Percentiles rank a stretch among this genome's conserved stretches.
These are phyloP conservation scores for Saxidomus purpurata DNA, from an alignment of 1,140 invertebrate species.

Conservation along the genomic window DNA sequence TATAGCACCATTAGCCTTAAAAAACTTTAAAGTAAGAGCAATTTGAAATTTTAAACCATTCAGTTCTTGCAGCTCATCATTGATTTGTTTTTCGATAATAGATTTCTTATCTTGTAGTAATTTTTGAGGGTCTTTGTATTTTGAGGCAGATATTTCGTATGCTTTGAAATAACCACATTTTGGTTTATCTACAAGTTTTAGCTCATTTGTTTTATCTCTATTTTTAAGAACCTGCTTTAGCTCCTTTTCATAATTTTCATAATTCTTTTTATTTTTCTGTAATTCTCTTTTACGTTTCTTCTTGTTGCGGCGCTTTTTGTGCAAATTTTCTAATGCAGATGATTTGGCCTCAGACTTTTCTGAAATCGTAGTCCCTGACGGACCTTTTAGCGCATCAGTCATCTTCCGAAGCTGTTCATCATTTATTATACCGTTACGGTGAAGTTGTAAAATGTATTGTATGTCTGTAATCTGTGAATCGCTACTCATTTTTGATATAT, in stretches of 20 bases:
- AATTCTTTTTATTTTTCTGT: neutral
- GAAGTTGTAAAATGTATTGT: neutral
- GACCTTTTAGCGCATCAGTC: neutral
- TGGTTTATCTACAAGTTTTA: slow-evolving; percentile 26
- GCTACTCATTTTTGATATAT: neutral
- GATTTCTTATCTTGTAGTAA: neutral
- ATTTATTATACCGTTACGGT: neutral
- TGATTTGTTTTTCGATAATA: slow-evolving; percentile 22
- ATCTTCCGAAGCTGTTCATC: neutral
- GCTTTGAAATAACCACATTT: neutral
- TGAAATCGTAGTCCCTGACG: neutral
- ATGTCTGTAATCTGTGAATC: neutral
- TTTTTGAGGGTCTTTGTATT: neutral
- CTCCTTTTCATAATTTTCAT: neutral
- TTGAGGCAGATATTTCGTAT: neutral
- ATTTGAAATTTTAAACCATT: slow-evolving; percentile 14
- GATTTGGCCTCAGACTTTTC: neutral
- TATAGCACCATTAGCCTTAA: neutral
- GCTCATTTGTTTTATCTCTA: neutral
- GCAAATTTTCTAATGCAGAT: neutral
- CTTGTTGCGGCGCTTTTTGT: neutral
- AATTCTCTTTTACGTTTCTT: no score
- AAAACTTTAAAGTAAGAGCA: neutral
- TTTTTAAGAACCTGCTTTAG: neutral
- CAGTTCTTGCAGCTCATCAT: neutral